Conservation (phyloP, 2,113 vertebrate genomes). For the Rhodinocichla rosea region DNA sequence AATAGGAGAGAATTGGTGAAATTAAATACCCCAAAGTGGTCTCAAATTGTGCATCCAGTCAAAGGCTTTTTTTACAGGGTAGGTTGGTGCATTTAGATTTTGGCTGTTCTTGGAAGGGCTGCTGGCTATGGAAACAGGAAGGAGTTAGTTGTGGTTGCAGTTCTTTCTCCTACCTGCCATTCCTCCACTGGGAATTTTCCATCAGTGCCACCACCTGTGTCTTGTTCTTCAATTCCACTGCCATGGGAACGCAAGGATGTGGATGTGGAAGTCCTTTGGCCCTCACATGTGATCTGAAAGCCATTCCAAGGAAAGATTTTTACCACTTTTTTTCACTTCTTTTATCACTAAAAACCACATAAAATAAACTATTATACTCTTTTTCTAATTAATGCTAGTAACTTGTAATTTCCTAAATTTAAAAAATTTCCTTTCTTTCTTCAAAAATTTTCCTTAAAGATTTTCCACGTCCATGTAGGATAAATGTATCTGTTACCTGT, state of each 20-base stretch:
- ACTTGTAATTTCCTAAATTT: neutral
- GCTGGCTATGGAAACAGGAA: neutral
- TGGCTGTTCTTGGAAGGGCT: neutral
- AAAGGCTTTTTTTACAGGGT: neutral
- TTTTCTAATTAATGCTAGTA: neutral
- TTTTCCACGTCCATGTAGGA: accelerated
- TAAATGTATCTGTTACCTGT: neutral
- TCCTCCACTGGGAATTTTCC: neutral
- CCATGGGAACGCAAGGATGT: neutral
- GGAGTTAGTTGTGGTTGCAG: neutral
- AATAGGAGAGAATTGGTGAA: neutral
- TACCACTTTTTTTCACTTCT: neutral
- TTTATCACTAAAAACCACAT: neutral
- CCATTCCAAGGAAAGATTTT: neutral
- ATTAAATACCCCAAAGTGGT: neutral
- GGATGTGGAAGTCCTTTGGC: neutral
- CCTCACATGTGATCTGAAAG: neutral
- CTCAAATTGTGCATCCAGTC: neutral
- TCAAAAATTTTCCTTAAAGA: neutral
- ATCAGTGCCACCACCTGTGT: neutral
- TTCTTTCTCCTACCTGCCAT: neutral
- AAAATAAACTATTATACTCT: neutral
- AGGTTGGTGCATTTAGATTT: neutral
- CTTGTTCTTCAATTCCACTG: neutral
- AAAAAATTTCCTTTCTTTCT: neutral